Percentiles rank a stretch among this genome's conserved stretches.
phyloP scores from a whole-genome alignment of 2,888 invertebrate genomes.

The Euplagia quadripunctaria region DNA sequence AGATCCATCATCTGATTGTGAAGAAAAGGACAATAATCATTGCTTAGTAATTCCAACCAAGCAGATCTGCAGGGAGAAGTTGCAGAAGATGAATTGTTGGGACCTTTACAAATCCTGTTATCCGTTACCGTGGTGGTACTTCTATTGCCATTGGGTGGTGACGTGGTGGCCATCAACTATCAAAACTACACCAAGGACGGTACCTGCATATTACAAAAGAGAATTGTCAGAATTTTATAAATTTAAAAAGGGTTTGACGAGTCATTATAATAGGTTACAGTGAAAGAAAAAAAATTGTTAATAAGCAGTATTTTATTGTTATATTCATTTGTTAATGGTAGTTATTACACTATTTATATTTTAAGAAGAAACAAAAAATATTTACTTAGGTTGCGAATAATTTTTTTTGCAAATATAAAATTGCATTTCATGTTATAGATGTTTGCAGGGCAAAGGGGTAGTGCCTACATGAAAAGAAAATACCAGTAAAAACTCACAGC shows the following conservation, averaged over 20 bases:
- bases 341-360: neutral
- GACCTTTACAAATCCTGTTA: slow-evolving; percentile 34
- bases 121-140: slow-evolving; percentile 65
- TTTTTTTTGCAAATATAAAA: no score
- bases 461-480: no score
- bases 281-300: neutral
- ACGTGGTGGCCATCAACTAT: slow-evolving; percentile 32
- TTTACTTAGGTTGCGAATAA: no score
- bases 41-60: slow-evolving; percentile 60
- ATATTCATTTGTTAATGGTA: neutral
- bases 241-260: slow-evolving; percentile 35
- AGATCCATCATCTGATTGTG: slow-evolving; percentile 47
- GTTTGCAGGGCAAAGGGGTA: no score
- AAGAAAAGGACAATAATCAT: slow-evolving; percentile 38
- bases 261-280: neutral
- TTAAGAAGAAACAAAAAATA: no score
- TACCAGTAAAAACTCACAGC: no score
- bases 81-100: slow-evolving; percentile 36
- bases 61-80: slow-evolving; percentile 52
- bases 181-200: slow-evolving; percentile 48
- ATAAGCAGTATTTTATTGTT: neutral
- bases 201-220: slow-evolving; percentile 54
- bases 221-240: slow-evolving; percentile 42
- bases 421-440: no score
- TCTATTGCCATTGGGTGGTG: slow-evolving; percentile 58